Percentiles rank a stretch among this genome's conserved stretches.
phyloP scores from a whole-genome alignment of 2,113 vertebrate genomes.

The Osmerus eperlanus region DNA sequence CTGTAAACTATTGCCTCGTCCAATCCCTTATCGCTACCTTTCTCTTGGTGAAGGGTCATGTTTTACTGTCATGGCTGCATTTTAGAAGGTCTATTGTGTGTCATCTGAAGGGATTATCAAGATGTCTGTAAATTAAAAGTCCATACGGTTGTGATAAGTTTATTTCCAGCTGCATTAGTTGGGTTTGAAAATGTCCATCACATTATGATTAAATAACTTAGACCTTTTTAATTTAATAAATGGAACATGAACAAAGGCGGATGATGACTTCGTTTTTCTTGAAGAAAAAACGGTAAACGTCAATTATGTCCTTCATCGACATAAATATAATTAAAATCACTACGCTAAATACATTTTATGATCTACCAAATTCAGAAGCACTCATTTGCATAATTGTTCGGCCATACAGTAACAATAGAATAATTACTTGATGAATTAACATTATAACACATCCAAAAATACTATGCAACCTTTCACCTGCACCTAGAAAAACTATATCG shows the following conservation, averaged over 20 bases:
- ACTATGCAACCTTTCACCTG: no score
- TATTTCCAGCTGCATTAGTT: constrained; percentile 24
- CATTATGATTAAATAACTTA: constrained; percentile 48
- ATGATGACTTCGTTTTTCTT: neutral
- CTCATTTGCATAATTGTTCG: no score
- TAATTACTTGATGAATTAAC: no score
- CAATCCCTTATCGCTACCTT: constrained; percentile 22
- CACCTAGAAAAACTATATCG: no score
- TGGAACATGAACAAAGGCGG: constrained; percentile 55
- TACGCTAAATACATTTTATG: no score
- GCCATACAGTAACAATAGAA: no score
- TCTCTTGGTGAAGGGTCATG: constrained; percentile 23
- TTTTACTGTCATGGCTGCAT: constrained; percentile 23
- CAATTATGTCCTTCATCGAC: no score
- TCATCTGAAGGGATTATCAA: constrained; percentile 14
- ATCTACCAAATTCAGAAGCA: no score
- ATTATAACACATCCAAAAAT: no score
- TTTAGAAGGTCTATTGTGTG: constrained; percentile 24
- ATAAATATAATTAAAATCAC: no score
- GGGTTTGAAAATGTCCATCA: constrained; percentile 29
- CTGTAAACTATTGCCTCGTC: constrained; percentile 20
- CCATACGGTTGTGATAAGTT: constrained; percentile 41
- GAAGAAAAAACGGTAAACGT: no score
- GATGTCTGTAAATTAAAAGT: constrained; percentile 43
- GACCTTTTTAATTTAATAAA: constrained; percentile 74